These are phyloP conservation scores for Saccostrea glomerata DNA, from an alignment of 1,140 invertebrate genomes.

Conservation along the genomic window DNA sequence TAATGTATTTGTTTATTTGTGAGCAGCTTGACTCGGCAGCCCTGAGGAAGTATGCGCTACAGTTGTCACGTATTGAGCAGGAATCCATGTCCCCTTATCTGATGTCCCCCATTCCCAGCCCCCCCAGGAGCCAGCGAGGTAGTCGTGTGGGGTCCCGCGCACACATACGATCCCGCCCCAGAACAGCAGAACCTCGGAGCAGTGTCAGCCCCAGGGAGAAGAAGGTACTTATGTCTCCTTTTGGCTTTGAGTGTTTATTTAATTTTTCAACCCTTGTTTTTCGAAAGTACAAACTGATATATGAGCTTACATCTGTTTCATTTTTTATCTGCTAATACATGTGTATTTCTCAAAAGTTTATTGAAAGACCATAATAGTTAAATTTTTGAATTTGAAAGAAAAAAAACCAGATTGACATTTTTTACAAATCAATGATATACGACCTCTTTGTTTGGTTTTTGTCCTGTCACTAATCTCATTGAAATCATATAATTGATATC, in stretches of 20 bases:
- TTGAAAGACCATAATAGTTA: neutral
- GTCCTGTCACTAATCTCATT: neutral
- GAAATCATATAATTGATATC: neutral
- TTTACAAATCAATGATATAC: too few relatives aligned
- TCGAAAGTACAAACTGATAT: neutral
- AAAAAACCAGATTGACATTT: too few relatives aligned
- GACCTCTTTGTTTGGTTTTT: neutral
- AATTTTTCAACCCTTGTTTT: neutral
- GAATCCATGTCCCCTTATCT: slow-evolving; percentile 71
- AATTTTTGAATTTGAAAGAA: too few relatives aligned
- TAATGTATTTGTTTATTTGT: neutral
- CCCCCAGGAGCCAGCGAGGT: slow-evolving; percentile 60
- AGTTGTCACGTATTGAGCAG: slow-evolving; percentile 67
- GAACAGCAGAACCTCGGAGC: slow-evolving; percentile 42
- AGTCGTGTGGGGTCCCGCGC: slow-evolving; percentile 42
- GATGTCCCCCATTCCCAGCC: slow-evolving; percentile 64
- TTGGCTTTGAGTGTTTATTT: neutral
- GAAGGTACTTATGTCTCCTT: neutral
- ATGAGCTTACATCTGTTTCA: neutral
- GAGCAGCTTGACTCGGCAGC: slow-evolving; percentile 72
- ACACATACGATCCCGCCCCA: slow-evolving; percentile 10
- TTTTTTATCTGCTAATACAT: neutral
- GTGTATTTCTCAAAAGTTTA: neutral
- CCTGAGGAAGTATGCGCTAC: slow-evolving; percentile 71
- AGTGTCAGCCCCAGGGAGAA: slow-evolving; percentile 43